These are phyloP conservation scores for Acheta domesticus DNA, from an alignment of 2,888 invertebrate genomes.

Conservation along the genomic window DNA sequence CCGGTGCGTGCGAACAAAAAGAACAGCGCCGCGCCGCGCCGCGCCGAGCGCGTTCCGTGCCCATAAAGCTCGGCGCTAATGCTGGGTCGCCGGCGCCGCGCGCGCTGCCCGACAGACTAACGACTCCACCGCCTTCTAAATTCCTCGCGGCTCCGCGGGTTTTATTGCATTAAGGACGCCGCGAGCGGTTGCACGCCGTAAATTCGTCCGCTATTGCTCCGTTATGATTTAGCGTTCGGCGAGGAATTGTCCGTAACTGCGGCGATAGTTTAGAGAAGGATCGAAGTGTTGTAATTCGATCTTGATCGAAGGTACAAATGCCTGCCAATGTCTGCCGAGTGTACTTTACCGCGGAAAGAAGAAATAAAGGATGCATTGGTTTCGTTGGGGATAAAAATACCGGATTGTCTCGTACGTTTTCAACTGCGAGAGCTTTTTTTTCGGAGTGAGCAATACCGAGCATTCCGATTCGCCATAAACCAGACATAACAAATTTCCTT, in stretches of 20 bases:
- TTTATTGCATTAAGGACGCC: constrained; percentile 5
- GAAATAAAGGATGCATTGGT: too few species aligned
- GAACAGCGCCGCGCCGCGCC: background rate
- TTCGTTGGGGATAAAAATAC: too few species aligned
- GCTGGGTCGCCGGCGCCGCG: constrained; percentile 1
- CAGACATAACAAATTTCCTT: too few species aligned
- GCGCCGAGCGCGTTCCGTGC: background rate
- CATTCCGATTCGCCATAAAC: too few species aligned
- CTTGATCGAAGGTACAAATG: background rate
- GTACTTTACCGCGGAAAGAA: background rate
- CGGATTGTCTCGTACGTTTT: too few species aligned
- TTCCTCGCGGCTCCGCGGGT: background rate
- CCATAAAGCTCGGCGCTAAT: background rate
- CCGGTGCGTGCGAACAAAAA: background rate
- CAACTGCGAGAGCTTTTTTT: too few species aligned
- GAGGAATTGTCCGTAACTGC: background rate
- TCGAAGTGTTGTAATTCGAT: background rate
- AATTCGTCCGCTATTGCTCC: background rate
- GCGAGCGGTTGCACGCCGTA: constrained; percentile 18
- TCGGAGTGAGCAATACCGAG: too few species aligned
- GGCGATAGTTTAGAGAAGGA: constrained; percentile 18
- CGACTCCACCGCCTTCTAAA: constrained; percentile 8
- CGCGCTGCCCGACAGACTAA: background rate
- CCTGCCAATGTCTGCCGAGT: background rate
- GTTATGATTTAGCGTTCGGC: background rate